Evolutionary conservation across 1,140 invertebrate genomes (phyloP), one percentile per base, ranked within the genome.

Genomic region (Drosophila lacertosa): DNA sequence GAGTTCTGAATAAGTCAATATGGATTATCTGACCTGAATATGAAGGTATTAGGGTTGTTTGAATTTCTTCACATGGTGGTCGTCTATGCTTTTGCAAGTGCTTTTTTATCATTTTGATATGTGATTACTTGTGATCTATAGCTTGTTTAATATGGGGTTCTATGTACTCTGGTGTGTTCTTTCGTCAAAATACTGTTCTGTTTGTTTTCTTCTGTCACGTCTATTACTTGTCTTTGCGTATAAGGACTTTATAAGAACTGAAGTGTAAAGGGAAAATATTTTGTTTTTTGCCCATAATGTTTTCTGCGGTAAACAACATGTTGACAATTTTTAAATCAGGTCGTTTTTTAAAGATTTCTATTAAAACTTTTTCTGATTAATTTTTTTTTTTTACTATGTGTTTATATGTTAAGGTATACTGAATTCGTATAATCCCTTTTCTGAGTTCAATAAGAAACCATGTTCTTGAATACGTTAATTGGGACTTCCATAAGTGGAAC

Each of bases 261-360:
- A 70, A 64, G n/a, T 69, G 32, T n/a, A 16, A 9, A 2, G 50
- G 59, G 18, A 39, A 64, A 2, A 69, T 39, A 2, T 69, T 26
- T 5, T 70, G 67, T 10, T 57, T 70, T 15, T 39, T 50, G 3
- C 50, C 50, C 42, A 70, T 64, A 6, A 57, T 44, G 0, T 1
- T 4, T 35, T 70, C 59, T n/a, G 44, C 4, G 32, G 39, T 50
- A 7, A 33, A 37, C 2, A 70, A 2, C 0, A 59, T 42, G 26
- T 70, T 70, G 1, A 70, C 18, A 1, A 64, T 9, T 18, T 33
- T 63, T 22, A 32, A 40, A 24, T 63, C 45, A 2, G 16, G 13
- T n/a, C 10, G 4, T 22, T 13, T 22, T 4, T 24, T 45, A 2
- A 24, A 18, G 4, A 18, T 40, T 1, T 40, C 6, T 0, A 40